phyloP scores from a whole-genome alignment of 23 tunicate genomes.

The Ciona savignyi region DNA sequence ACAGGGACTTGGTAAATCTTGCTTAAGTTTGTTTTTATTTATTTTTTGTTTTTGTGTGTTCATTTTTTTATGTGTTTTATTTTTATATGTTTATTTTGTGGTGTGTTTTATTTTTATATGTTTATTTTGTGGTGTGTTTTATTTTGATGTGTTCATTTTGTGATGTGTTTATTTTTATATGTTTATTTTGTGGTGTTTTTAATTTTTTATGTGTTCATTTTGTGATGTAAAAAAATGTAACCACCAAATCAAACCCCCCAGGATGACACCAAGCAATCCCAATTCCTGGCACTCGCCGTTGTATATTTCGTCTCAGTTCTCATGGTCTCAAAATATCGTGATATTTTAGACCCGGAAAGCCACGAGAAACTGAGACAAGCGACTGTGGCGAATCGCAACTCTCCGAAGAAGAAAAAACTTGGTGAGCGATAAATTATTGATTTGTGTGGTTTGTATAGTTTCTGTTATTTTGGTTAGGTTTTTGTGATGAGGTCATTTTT shows the following conservation, averaged over 20 bases:
- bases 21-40: neutral
- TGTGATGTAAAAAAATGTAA: neutral
- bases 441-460: no score
- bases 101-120: no score
- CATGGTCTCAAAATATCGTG: conserved; percentile 99
- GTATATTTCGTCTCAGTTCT: conserved; percentile 97
- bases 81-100: no score
- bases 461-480: no score
- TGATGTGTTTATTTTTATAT: no score
- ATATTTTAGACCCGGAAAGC: conserved; percentile 89
- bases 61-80: no score
- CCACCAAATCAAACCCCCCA: neutral
- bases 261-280: conserved; percentile 92
- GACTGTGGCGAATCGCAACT: conserved; percentile 45
- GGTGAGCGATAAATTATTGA: no score
- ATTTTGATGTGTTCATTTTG: neutral
- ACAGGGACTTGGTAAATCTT: conserved; percentile 90
- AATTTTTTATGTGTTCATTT: no score
- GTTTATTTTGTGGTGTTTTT: neutral
- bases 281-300: conserved; percentile 82
- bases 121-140: no score
- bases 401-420: conserved; percentile 9
- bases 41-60: neutral
- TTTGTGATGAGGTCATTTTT: no score
- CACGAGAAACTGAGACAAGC: conserved; percentile 64